A percentile compares a stretch with the other conserved stretches of the same genome.
Conservation (phyloP, 2,888 invertebrate genomes). For the Stenodera caucasica region DNA sequence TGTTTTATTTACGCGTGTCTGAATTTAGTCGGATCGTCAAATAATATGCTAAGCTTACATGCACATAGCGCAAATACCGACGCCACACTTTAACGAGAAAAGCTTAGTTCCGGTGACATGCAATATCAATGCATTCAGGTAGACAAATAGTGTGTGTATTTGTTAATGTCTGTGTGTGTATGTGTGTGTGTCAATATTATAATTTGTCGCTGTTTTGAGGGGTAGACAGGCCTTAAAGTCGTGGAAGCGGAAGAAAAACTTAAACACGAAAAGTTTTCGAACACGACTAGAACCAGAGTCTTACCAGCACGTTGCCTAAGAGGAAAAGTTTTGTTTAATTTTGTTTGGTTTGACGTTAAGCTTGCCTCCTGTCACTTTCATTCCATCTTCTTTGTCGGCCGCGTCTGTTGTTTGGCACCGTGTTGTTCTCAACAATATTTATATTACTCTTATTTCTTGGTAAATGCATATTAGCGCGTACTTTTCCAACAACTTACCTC, state of each 20-base stretch:
- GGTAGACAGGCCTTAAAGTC: slow-evolving; percentile 50
- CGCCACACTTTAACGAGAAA: slow-evolving; percentile 23
- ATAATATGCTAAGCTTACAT: slow-evolving; percentile 26
- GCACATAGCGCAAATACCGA: slow-evolving; percentile 23
- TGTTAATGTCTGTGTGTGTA: too few species aligned
- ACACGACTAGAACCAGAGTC: slow-evolving; percentile 49
- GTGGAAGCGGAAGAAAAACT: slow-evolving; percentile 55
- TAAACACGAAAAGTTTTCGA: slow-evolving; percentile 56
- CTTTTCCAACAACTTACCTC: slow-evolving; percentile 31
- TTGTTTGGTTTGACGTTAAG: slow-evolving; percentile 59
- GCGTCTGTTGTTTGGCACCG: slow-evolving; percentile 51
- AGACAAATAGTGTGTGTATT: too few species aligned
- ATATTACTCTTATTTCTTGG: slow-evolving; percentile 49
- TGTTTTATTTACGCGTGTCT: slow-evolving; percentile 30
- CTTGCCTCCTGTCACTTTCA: slow-evolving; percentile 57
- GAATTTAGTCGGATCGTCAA: slow-evolving; percentile 26
- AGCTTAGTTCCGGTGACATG: slow-evolving; percentile 41
- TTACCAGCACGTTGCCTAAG: slow-evolving; percentile 55
- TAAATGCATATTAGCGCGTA: slow-evolving; percentile 52
- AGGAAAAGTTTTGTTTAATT: slow-evolving; percentile 59
- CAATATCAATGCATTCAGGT: slow-evolving; percentile 41
- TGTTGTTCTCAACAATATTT: slow-evolving; percentile 54
- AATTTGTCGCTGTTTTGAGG: slow-evolving; percentile 55
- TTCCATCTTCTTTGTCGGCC: slow-evolving; percentile 49
- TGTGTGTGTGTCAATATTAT: slow-evolving; percentile 53